These are phyloP conservation scores for Sebastes fasciatus DNA, from an alignment of 2,113 vertebrate genomes.

Conservation along the genomic window DNA sequence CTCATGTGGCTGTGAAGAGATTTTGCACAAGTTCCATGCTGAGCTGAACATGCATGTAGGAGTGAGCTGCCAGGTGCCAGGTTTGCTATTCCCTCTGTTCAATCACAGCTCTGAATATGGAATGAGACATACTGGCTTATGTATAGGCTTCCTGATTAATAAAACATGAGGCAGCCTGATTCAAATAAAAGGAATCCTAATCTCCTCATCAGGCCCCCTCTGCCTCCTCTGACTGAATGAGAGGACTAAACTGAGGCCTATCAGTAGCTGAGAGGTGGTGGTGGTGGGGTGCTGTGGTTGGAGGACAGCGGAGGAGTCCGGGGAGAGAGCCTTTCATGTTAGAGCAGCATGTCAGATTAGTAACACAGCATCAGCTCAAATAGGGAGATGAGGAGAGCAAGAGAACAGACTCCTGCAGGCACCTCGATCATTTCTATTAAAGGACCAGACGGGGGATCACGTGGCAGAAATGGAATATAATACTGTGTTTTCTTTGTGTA, in stretches of 20 bases:
- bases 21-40: constrained; percentile 15
- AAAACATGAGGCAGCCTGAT: constrained; percentile 70
- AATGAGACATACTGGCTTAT: constrained; percentile 60
- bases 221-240: constrained; percentile 12
- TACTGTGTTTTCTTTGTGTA: too few species aligned
- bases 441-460: too few species aligned
- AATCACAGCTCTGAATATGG: constrained; percentile 61
- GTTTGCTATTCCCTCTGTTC: constrained; percentile 36
- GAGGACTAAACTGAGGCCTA: constrained; percentile 19
- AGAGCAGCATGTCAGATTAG: constrained; percentile 59
- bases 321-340: constrained; percentile 60
- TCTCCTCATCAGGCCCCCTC: constrained; percentile 42
- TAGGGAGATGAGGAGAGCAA: constrained; percentile 13
- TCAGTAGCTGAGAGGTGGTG: constrained; percentile 9
- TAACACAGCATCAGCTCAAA: constrained; percentile 44
- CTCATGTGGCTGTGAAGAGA: constrained; percentile 26
- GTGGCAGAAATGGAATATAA: too few species aligned
- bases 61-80: constrained; percentile 44
- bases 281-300: constrained; percentile 1
- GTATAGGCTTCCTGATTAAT: constrained; percentile 68
- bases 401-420: constrained; percentile 27
- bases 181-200: constrained; percentile 57
- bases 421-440: background rate
- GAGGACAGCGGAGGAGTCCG: constrained; percentile 38
- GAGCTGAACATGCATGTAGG: constrained; percentile 24